Evolutionary conservation across 2,797 vertebrate species (phyloP).

Genomic region (Scomberomorus guttatus): DNA sequence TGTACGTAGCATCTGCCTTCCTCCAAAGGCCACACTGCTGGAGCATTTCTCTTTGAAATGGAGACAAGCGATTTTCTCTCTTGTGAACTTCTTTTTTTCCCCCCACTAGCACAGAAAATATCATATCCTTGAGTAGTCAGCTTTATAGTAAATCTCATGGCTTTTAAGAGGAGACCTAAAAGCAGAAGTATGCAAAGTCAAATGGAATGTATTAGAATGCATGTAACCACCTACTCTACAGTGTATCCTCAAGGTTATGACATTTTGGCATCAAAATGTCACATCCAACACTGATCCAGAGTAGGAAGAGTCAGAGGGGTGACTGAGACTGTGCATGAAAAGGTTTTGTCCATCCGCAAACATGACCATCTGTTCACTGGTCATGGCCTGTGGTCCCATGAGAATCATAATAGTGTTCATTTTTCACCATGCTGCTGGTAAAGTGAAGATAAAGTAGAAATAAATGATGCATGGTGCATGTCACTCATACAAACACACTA

Average conservation of each 20-base stretch:
- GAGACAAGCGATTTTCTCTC: conserved; percentile 49
- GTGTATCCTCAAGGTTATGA: conserved; percentile 29
- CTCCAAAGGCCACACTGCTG: conserved; percentile 47
- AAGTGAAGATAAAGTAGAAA: too few species aligned
- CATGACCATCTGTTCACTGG: neutral
- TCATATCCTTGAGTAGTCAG: conserved; percentile 33
- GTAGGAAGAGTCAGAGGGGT: neutral
- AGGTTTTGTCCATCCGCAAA: neutral
- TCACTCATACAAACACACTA: too few species aligned
- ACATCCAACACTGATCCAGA: neutral
- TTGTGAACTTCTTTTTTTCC: conserved; percentile 25
- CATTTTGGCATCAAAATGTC: conserved; percentile 24
- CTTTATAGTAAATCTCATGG: conserved; percentile 20
- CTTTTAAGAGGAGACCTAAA: conserved; percentile 23
- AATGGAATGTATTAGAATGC: neutral
- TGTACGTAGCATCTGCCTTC: conserved; percentile 12
- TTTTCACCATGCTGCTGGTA: neutral
- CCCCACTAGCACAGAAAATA: conserved; percentile 35
- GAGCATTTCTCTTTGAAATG: conserved; percentile 52
- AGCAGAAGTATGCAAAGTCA: conserved; percentile 23
- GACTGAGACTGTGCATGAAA: neutral
- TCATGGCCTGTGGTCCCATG: neutral
- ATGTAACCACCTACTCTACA: neutral
- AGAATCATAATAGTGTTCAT: neutral
- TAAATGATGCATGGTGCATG: too few species aligned